Evolutionary conservation across 2,113 vertebrate genomes (phyloP).

Genomic region (Cyphomyrus plagiostoma): DNA sequence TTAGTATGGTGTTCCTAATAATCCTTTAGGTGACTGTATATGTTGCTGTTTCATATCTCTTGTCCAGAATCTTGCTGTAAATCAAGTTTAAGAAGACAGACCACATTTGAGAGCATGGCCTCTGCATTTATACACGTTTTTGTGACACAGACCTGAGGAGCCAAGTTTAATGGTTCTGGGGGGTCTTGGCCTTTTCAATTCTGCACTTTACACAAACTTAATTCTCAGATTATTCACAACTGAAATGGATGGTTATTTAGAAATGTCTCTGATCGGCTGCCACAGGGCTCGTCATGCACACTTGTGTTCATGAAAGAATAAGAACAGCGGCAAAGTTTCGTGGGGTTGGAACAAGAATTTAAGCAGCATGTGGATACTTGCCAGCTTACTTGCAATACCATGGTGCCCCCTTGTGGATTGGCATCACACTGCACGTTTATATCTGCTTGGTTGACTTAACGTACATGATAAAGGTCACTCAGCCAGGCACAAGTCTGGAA

Average conservation of each 20-base stretch:
- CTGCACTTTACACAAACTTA: not conserved
- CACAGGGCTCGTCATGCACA: not conserved
- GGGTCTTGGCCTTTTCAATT: not conserved
- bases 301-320: not conserved
- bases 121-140: not conserved
- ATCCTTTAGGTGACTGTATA: too few species aligned
- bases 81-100: not conserved
- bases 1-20: too few species aligned
- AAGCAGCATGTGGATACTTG: not conserved
- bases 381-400: slow-evolving; percentile 23
- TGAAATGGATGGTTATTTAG: not conserved
- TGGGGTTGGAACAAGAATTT: not conserved
- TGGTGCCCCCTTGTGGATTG: slow-evolving; percentile 43
- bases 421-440: not conserved
- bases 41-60: not conserved
- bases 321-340: not conserved
- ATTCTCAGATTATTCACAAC: not conserved
- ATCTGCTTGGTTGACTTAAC: not conserved
- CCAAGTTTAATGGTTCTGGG: not conserved
- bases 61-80: not conserved
- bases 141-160: not conserved
- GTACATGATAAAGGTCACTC: not conserved
- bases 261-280: not conserved
- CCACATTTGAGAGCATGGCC: not conserved
- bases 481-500: not conserved